A percentile compares a stretch with the other conserved stretches of the same genome.
Conservation (phyloP, 2,888 invertebrate species). For the Atrina japonica region DNA sequence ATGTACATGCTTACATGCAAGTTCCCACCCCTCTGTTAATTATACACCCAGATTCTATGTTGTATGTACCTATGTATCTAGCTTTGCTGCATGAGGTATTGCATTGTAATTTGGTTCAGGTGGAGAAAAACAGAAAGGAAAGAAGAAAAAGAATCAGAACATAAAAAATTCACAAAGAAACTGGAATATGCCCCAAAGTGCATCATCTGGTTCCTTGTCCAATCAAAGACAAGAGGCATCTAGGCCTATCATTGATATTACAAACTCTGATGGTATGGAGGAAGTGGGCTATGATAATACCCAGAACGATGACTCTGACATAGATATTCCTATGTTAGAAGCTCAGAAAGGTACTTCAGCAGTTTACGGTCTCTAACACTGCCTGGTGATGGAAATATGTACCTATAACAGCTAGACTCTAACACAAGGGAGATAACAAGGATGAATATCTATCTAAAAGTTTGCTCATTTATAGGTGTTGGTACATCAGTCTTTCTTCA, state of each 20-base stretch:
- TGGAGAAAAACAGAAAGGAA: not conserved
- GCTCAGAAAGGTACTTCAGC: constrained; percentile 1
- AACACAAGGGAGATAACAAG: no score
- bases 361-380: no score
- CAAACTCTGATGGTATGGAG: not conserved
- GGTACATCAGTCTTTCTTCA: no score
- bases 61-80: not conserved
- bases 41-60: no score
- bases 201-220: not conserved
- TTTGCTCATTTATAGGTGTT: no score
- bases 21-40: no score
- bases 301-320: not conserved
- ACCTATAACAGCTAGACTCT: no score
- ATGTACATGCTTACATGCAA: no score
- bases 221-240: not conserved
- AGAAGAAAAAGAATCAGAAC: not conserved
- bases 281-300: not conserved
- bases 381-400: no score
- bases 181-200: not conserved
- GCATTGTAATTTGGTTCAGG: constrained; percentile 5
- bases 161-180: not conserved
- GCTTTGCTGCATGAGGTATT: constrained; percentile 3
- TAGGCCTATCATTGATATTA: not conserved
- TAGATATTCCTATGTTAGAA: constrained; percentile 3
- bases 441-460: no score